These are phyloP conservation scores for Apoda limacodes DNA, from an alignment of 2,888 invertebrate species.

Conservation along the genomic window DNA sequence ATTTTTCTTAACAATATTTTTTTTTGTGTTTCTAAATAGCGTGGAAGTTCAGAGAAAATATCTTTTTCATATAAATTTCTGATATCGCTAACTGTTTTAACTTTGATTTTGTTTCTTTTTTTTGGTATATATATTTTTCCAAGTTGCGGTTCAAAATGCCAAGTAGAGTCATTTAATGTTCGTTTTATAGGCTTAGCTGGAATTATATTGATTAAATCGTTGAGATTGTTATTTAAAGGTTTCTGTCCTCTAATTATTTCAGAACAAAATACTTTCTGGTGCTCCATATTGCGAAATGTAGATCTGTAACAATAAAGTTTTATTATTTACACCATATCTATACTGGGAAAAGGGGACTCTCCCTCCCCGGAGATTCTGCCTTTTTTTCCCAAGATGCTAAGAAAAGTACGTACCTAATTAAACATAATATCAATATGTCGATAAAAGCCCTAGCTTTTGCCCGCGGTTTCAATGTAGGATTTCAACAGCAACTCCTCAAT, in stretches of 20 bases:
- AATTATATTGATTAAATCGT: conserved; percentile 33
- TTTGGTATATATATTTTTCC: conserved; percentile 46
- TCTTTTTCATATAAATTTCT: conserved; percentile 46
- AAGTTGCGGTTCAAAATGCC: conserved; percentile 36
- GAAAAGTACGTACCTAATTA: too few relatives aligned
- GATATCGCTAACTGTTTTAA: conserved; percentile 49
- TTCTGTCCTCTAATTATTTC: conserved; percentile 34
- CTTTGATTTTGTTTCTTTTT: conserved; percentile 41
- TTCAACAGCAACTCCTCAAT: too few relatives aligned
- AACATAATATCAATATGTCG: too few relatives aligned
- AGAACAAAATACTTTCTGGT: conserved; percentile 36
- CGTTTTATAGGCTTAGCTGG: conserved; percentile 32
- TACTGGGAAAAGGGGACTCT: too few relatives aligned
- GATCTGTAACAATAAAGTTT: conserved; percentile 27
- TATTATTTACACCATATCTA: too few relatives aligned
- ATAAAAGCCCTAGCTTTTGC: too few relatives aligned
- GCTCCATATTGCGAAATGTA: conserved; percentile 28
- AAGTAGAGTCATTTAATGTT: conserved; percentile 20
- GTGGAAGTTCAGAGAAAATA: conserved; percentile 30
- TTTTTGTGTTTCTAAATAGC: conserved; percentile 44
- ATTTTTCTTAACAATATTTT: conserved; percentile 44
- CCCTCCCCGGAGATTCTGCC: too few relatives aligned
- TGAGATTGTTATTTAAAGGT: conserved; percentile 33
- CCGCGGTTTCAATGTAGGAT: too few relatives aligned
- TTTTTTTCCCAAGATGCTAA: too few relatives aligned